Conservation (phyloP, 2,113 vertebrate species). For the Odobenus rosmarus region DNA sequence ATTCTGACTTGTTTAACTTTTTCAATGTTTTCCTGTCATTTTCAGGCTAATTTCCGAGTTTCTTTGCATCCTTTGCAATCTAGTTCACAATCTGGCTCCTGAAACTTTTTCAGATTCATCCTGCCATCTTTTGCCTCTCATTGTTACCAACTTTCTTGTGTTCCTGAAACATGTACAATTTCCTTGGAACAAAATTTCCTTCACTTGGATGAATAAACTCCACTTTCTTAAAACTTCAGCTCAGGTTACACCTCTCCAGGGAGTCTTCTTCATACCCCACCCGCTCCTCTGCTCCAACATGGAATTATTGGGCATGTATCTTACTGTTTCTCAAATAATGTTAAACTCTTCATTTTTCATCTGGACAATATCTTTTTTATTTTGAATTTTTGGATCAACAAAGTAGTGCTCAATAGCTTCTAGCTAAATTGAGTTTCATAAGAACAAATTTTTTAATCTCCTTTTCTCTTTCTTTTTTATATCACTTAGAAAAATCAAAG, state of each 20-base stretch:
- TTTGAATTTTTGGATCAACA: background rate
- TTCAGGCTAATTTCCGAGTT: background rate
- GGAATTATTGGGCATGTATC: background rate
- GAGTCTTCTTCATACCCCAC: background rate
- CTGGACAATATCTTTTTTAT: background rate
- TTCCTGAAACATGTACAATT: background rate
- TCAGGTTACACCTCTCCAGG: background rate
- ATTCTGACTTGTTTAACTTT: conserved; percentile 1
- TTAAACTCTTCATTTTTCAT: background rate
- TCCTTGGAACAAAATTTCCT: background rate
- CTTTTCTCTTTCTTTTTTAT: background rate
- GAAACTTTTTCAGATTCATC: background rate
- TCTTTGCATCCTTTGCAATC: background rate
- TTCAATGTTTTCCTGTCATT: background rate
- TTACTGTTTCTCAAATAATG: background rate
- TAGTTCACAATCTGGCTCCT: background rate
- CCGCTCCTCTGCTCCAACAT: background rate
- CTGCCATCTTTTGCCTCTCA: background rate
- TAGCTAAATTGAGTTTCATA: background rate
- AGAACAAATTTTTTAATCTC: background rate
- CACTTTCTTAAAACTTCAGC: conserved; percentile 2
- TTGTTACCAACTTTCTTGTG: background rate
- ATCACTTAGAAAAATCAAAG: background rate
- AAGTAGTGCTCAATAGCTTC: background rate
- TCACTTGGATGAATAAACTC: background rate